Conservation (phyloP, 1,140 invertebrate genomes). For the Bombus haemorrhoidalis region DNA sequence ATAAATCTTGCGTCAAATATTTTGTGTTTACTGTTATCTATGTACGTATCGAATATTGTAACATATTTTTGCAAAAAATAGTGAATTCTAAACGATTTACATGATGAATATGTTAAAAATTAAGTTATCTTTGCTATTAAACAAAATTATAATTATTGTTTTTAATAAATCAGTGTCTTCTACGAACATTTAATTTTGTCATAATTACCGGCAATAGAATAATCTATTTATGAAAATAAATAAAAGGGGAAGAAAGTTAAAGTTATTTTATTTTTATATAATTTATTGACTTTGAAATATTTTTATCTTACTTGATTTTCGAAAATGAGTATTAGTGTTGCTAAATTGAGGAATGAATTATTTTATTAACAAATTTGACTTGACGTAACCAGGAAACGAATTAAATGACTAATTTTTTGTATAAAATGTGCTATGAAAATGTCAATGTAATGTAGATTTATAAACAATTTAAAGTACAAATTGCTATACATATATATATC, state of each 20-base stretch:
- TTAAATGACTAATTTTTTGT: slow-evolving; percentile 10
- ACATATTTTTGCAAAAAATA: slow-evolving; percentile 34
- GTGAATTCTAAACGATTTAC: neutral
- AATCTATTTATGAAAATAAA: neutral
- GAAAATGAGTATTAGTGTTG: neutral
- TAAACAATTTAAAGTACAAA: slow-evolving; percentile 34
- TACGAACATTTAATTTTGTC: slow-evolving; percentile 11
- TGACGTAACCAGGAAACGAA: neutral
- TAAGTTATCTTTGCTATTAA: slow-evolving; percentile 35
- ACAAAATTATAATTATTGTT: slow-evolving; percentile 52
- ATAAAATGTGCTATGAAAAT: slow-evolving; percentile 21
- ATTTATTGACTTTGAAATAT: slow-evolving; percentile 2
- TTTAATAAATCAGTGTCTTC: slow-evolving; percentile 54
- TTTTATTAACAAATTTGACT: slow-evolving; percentile 2
- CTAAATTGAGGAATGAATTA: neutral
- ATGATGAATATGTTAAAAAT: slow-evolving; percentile 19
- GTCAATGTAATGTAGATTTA: slow-evolving; percentile 14
- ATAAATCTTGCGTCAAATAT: neutral
- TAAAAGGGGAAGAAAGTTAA: neutral
- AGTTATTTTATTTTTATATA: neutral
- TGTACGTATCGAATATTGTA: slow-evolving; percentile 7
- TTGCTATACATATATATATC: slow-evolving; percentile 18
- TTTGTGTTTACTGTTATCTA: slow-evolving; percentile 28
- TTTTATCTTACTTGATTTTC: neutral
- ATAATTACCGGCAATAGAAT: neutral